Evolutionary conservation across 2,797 vertebrate species (phyloP).

Genomic region (Vespertilio murinus): DNA sequence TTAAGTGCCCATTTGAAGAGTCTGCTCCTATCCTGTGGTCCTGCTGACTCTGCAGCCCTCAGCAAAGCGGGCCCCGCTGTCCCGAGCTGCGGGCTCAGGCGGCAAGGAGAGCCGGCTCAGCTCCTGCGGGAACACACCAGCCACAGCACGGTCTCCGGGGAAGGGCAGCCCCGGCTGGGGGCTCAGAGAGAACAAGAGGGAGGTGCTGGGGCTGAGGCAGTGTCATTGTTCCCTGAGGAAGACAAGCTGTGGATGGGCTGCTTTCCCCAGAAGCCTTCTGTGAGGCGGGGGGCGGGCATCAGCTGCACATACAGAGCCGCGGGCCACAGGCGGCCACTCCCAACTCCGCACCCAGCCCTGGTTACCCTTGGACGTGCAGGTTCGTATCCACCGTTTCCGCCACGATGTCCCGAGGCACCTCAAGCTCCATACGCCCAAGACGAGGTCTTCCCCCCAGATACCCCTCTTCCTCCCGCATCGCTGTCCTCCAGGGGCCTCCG

Average conservation of each 20-base stretch:
- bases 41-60: neutral
- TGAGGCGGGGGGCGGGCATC: too few relatives aligned
- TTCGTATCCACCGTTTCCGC: neutral
- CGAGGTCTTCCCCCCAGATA: neutral
- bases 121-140: too few relatives aligned
- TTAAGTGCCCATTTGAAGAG: neutral
- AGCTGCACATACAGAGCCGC: too few relatives aligned
- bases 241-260: neutral
- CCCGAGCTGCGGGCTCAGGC: neutral
- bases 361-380: neutral
- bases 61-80: neutral
- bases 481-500: neutral
- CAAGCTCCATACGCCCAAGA: neutral
- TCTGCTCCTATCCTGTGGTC: neutral
- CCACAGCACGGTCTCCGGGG: neutral
- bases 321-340: neutral
- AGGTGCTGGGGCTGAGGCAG: neutral
- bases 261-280: neutral
- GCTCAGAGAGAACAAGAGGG: neutral
- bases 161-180: neutral
- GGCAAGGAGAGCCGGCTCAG: neutral
- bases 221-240: fast-evolving
- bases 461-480: neutral
- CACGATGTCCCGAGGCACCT: neutral
- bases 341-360: neutral